These are phyloP conservation scores for Andrena praecox DNA, from an alignment of 2,888 invertebrate species.

Conservation along the genomic window DNA sequence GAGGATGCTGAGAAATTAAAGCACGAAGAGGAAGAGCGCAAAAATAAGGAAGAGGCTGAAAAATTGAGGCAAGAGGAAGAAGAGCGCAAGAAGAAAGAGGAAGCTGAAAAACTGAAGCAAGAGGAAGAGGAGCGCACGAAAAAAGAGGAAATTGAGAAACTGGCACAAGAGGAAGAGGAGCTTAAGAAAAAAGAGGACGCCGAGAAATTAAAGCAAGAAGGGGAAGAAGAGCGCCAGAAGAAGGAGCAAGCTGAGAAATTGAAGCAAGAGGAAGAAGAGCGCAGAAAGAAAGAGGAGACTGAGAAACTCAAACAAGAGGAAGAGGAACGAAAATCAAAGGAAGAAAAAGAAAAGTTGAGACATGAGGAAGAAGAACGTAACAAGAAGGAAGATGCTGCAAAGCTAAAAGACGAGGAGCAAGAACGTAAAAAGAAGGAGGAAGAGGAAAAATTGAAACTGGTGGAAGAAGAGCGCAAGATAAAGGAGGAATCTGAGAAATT, in stretches of 20 bases:
- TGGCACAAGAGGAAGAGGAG: conserved; percentile 60
- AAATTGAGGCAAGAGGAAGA: conserved; percentile 51
- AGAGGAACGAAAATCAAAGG: conserved; percentile 52
- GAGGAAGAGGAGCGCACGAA: conserved; percentile 50
- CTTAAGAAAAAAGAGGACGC: conserved; percentile 65
- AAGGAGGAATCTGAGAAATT: conserved; percentile 44
- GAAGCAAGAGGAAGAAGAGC: conserved; percentile 49
- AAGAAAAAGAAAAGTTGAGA: conserved; percentile 42
- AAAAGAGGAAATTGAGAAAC: conserved; percentile 58
- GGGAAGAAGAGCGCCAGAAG: conserved; percentile 60
- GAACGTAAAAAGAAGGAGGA: conserved; percentile 54
- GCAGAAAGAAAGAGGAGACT: no score
- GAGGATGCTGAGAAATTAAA: conserved; percentile 59
- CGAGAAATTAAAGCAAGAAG: conserved; percentile 49
- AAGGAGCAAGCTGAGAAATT: conserved; percentile 45
- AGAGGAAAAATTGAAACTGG: conserved; percentile 51
- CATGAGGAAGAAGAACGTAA: conserved; percentile 46
- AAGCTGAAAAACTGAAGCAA: conserved; percentile 50
- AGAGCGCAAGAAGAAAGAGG: conserved; percentile 55
- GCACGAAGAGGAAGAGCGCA: conserved; percentile 51
- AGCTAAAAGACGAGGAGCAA: conserved; percentile 48
- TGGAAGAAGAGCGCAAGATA: conserved; percentile 53
- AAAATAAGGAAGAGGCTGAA: conserved; percentile 48
- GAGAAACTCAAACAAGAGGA: conserved; percentile 41
- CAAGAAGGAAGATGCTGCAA: conserved; percentile 44